Evolutionary conservation across 1,140 invertebrate genomes (phyloP).

Genomic region (Marisa cornuarietis): DNA sequence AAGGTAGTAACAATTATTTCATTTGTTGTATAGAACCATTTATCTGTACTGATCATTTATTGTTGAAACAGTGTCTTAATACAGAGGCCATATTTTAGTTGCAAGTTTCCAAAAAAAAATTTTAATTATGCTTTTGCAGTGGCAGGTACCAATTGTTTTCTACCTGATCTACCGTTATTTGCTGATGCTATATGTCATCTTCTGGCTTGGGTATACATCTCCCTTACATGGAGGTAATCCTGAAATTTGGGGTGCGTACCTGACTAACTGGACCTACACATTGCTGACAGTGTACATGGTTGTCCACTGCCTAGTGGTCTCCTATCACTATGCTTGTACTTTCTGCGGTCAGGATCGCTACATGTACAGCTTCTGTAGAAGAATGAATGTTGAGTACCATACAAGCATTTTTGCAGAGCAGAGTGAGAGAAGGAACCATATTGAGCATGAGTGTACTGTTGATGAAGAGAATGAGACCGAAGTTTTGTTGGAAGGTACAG

Average conservation of each 20-base stretch:
- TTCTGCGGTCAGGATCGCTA: too few species aligned
- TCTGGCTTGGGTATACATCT: slow-evolving; percentile 38
- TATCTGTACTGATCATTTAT: not conserved
- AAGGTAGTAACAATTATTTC: too few species aligned
- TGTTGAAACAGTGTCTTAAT: not conserved
- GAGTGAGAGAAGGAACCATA: slow-evolving; percentile 1
- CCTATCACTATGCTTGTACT: slow-evolving; percentile 12
- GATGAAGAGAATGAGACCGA: slow-evolving; percentile 19
- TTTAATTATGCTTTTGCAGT: slow-evolving; percentile 35
- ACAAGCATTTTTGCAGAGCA: slow-evolving; percentile 9
- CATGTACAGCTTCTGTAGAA: not conserved
- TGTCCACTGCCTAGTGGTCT: slow-evolving; percentile 34
- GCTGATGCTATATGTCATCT: slow-evolving; percentile 38
- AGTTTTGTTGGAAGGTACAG: not conserved
- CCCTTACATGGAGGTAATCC: not conserved
- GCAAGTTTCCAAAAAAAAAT: not conserved
- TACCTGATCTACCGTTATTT: slow-evolving; percentile 38
- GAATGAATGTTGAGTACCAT: not conserved
- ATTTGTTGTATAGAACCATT: not conserved
- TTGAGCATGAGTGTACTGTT: slow-evolving; percentile 15
- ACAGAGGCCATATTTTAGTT: not conserved
- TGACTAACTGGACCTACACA: slow-evolving; percentile 56
- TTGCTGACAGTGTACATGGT: slow-evolving; percentile 45
- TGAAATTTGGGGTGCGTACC: slow-evolving; percentile 37
- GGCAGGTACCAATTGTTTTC: slow-evolving; percentile 36